Percentiles rank a stretch among this genome's conserved stretches.
Conservation (phyloP, 2,113 vertebrate genomes). For the Chunga burmeisteri region DNA sequence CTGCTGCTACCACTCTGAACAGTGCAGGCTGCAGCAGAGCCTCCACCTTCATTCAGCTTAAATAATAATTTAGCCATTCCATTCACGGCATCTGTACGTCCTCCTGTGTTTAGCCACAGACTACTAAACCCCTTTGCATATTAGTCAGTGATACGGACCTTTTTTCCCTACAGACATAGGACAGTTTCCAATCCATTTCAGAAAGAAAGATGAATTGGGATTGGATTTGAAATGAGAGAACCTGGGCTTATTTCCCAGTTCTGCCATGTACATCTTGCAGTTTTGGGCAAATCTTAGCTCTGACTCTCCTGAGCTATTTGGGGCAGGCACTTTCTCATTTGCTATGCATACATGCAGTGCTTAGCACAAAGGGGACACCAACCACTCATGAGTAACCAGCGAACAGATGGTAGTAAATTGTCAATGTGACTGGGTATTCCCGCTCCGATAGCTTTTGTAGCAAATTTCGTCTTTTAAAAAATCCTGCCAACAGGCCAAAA, state of each 20-base stretch:
- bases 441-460: neutral
- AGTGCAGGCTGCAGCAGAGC: neutral
- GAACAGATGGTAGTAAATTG: slow-evolving; percentile 39
- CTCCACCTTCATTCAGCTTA: neutral
- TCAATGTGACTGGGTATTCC: slow-evolving; percentile 17
- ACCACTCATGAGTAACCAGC: neutral
- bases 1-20: neutral
- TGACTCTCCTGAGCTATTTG: neutral
- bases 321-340: slow-evolving; percentile 28
- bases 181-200: neutral
- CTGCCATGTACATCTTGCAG: neutral
- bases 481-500: neutral
- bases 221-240: neutral
- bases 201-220: neutral
- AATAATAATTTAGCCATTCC: neutral
- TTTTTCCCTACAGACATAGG: neutral
- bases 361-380: slow-evolving; percentile 18
- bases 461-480: neutral
- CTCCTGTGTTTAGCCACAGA: neutral
- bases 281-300: neutral
- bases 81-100: neutral
- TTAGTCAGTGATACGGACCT: neutral
- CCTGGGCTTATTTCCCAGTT: neutral
- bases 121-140: neutral
- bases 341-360: neutral